Evolutionary conservation across 1,140 invertebrate genomes (phyloP), one percentile per base, ranked within the genome.

Genomic region (Grapholita molesta): DNA sequence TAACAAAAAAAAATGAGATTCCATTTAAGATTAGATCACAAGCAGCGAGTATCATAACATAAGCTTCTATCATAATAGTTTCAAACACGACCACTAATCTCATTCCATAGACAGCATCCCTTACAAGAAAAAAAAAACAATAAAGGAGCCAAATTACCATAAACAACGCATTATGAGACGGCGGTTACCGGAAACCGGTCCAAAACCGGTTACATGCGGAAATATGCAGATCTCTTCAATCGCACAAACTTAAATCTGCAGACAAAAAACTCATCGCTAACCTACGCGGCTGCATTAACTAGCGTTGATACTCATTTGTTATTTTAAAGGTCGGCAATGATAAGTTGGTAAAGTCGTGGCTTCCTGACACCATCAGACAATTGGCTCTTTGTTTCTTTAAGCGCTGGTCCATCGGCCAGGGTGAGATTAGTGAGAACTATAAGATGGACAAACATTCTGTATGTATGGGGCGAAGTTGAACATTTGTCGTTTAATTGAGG

Each of bases 141-240:
- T 61, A 80, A 86, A 78, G 79, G 71, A 64, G 70, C 80, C 70
- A 88, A 88, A 89, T 89, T 89, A 89, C 85, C 87, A 89, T 89
- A 89, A 89, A 89, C 87, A 89, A 85, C 73, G 75, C 82, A 88
- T 88, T 87, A 89, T 78, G 55, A 66, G 70, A 73, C 76, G 78
- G 76, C 79, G 79, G 82, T 85, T 84, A 68, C 52, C 64, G 64
- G 64, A 65, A 80, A 68, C 82, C 82, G 72, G 78, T 76, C 83
- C 67, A 5, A 48, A 76, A 83, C 85, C 85, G 79, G 85, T 87
- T 86, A 64, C 66, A 70, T 75, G 78, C 82, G 85, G 85, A 88
- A 83, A 84, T 79, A 74, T 75, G 75, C 74, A 67, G 76, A 81
- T 82, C 79, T 71, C 79, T 70, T 83, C 15, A 61, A 61, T 15